Evolutionary conservation across 1,140 invertebrate species (phyloP).

Genomic region (Sycobia sp.): DNA sequence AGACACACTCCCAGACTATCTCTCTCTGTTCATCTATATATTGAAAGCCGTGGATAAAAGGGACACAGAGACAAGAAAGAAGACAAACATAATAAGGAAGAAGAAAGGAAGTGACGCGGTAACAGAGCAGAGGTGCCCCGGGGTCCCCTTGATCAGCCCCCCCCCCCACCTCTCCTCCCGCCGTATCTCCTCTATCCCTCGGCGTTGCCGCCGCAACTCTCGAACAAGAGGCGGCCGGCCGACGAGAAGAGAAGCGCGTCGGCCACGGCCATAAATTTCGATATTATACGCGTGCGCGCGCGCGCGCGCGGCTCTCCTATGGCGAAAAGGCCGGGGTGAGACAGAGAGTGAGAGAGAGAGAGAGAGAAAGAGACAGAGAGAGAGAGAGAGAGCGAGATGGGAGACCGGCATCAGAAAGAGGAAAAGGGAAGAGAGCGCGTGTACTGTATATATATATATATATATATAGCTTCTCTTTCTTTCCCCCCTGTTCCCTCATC

Average conservation of each 20-base stretch:
- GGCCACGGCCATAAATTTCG: slow-evolving; percentile 34
- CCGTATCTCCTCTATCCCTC: background rate
- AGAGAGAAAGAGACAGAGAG: background rate
- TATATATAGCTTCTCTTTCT: no score
- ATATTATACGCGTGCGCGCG: slow-evolving; percentile 31
- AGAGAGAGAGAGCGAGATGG: background rate
- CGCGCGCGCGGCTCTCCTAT: background rate
- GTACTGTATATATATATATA: no score
- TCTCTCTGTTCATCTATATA: no score
- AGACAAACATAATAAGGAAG: slow-evolving; percentile 32
- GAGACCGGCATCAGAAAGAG: background rate
- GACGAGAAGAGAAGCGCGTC: slow-evolving; percentile 19
- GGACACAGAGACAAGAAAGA: slow-evolving; percentile 11
- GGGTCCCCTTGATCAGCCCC: background rate
- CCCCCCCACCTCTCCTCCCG: background rate
- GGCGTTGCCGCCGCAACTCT: background rate
- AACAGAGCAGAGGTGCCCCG: background rate
- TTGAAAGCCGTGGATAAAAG: slow-evolving; percentile 9
- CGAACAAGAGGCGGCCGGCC: background rate
- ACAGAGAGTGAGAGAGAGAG: background rate
- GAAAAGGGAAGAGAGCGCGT: background rate
- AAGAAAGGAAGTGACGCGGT: slow-evolving; percentile 22
- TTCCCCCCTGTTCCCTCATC: no score
- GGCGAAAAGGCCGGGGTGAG: slow-evolving; percentile 13
- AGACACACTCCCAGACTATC: no score